Evolutionary conservation across 2,888 invertebrate genomes (phyloP), one percentile per base, ranked within the genome.

Genomic region (Romanomermis culicivorax): DNA sequence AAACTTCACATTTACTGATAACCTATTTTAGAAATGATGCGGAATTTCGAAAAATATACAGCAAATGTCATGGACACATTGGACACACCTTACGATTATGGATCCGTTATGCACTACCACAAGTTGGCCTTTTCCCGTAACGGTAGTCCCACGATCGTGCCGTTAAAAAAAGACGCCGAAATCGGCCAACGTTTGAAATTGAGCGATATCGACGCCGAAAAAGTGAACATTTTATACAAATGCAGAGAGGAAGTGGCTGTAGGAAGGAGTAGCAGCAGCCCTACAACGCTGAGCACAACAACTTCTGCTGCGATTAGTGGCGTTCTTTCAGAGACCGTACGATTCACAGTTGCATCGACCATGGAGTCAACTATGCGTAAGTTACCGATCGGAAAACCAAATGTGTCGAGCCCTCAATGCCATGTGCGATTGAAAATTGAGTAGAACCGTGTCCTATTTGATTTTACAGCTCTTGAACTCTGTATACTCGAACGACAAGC

Each of bases 91-190:
- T 84, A 84, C 63, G 83, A 83, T 67, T 83, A 79, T 65, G 78
- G 79, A 59, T 80, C 80, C 14, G 79, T 83, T 30, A 82, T 83
- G 82, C 84, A 84, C 67, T 84, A 84, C 63, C 72, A 72, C 56
- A 69, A 69, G 29, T 68, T 71, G 60, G 74, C 74, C 14, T 76
- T 76, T 61, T 72, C 74, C 50, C 68, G 68, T 23, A 72, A 75
- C 60, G 70, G 70, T 17, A 67, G 69, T 60, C 67, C 71, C 25
- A 75, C 76, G 1, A 74, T 76, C 52, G 67, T 70, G 42, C 73
- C 75, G 1, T 66, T 66, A 59, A 65, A 70, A 56, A 58, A 57
- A 3, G 63, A 62, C 14, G 66, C 78, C 53, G 75, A 74, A 48
- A 80, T 80, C 66, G 75, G 80, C 56, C 75, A 76, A 57, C 69